phyloP scores from a whole-genome alignment of 2,797 vertebrate species.

The Knipowitschia caucasica region DNA sequence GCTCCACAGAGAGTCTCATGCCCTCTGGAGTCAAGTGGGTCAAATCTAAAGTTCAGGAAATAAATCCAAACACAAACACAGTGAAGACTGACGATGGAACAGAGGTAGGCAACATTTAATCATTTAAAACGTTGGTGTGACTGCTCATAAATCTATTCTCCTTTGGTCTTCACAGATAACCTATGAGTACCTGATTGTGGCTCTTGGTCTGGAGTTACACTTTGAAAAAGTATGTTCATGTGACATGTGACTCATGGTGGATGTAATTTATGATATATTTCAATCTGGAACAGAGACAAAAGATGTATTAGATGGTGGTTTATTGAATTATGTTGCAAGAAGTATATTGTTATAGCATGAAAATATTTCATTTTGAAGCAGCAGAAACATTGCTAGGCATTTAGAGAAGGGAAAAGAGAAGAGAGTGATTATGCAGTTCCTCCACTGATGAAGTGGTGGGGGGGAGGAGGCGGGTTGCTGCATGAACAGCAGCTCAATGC shows the following conservation, averaged over 20 bases:
- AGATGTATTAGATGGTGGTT: too few species aligned
- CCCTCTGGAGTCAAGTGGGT: constrained; percentile 91
- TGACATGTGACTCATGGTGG: too few species aligned
- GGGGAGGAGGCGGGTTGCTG: too few species aligned
- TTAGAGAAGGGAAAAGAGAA: too few species aligned
- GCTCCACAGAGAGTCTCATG: constrained; percentile 80
- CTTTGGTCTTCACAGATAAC: constrained; percentile 77
- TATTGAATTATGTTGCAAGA: too few species aligned
- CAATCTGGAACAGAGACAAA: too few species aligned
- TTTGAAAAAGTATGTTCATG: constrained; percentile 84
- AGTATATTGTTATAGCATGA: too few species aligned
- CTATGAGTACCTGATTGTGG: constrained; percentile 94
- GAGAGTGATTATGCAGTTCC: too few species aligned
- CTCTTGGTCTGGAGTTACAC: constrained; percentile 89
- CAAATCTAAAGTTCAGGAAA: constrained; percentile 81
- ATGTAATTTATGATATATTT: background rate
- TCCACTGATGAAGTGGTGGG: too few species aligned
- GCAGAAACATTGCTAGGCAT: too few species aligned
- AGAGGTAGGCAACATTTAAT: constrained; percentile 73
- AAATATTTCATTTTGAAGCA: too few species aligned
- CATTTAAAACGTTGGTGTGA: background rate
- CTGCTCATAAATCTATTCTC: background rate
- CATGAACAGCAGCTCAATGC: too few species aligned
- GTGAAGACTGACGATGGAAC: constrained; percentile 78
- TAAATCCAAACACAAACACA: constrained; percentile 86